Conservation (phyloP, 2,888 invertebrate genomes). For the Ochlodes sylvanus region DNA sequence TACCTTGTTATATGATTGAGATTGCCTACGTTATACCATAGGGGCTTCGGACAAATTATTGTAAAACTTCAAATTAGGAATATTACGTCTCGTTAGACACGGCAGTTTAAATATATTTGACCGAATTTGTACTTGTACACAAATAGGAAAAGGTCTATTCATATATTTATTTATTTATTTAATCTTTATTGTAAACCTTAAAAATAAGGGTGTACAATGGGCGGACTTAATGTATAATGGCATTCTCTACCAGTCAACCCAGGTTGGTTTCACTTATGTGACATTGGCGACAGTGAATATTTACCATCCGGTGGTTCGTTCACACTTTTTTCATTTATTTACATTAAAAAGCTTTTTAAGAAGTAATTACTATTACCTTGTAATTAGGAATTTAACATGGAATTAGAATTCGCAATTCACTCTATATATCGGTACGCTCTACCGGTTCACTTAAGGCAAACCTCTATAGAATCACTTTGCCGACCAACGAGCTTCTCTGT, state of each 20-base stretch:
- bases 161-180: no score
- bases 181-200: no score
- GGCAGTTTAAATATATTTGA: constrained; percentile 3
- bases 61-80: constrained; percentile 47
- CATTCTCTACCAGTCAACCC: no score
- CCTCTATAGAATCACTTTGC: constrained; percentile 24
- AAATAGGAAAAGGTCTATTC: neutral
- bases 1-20: constrained; percentile 47
- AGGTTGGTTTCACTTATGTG: no score
- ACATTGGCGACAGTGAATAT: no score
- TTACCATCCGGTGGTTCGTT: no score
- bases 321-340: no score
- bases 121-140: neutral
- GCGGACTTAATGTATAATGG: no score
- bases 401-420: constrained; percentile 10
- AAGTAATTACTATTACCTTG: neutral
- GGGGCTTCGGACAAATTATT: constrained; percentile 56
- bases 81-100: constrained; percentile 23
- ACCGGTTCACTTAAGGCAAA: constrained; percentile 24
- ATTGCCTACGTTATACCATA: constrained; percentile 65
- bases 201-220: no score
- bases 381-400: neutral
- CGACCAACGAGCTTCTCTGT: constrained; percentile 2
- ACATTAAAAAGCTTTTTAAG: no score
- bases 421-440: constrained; percentile 4